A percentile compares a stretch with the other conserved stretches of the same genome.
phyloP scores from a whole-genome alignment of 2,888 invertebrate genomes.

The Euphydryas editha region DNA sequence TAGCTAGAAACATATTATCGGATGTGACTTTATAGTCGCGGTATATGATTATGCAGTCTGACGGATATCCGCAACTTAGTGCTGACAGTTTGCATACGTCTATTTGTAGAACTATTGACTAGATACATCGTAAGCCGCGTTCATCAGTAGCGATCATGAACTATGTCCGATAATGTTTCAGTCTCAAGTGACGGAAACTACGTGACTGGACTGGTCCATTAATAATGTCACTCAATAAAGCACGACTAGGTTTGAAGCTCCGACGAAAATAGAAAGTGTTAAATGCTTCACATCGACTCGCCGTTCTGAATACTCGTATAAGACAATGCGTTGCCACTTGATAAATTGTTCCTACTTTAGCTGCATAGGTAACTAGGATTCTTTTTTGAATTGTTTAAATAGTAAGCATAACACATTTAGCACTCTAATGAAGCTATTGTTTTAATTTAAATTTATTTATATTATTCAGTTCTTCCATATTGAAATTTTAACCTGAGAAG shows the following conservation, averaged over 20 bases:
- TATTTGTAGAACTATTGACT: background rate
- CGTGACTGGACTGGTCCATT: conserved; percentile 26
- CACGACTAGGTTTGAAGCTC: conserved; percentile 50
- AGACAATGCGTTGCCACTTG: conserved; percentile 53
- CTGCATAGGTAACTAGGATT: conserved; percentile 36
- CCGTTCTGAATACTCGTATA: conserved; percentile 59
- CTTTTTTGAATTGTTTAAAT: conserved; percentile 34
- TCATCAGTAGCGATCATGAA: no score
- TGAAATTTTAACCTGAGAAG: background rate
- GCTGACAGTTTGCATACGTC: no score
- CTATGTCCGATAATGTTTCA: no score
- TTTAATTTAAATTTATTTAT: conserved; percentile 7
- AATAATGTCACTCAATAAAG: conserved; percentile 64
- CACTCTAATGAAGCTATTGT: conserved; percentile 10
- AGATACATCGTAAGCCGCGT: no score
- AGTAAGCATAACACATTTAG: conserved; percentile 18
- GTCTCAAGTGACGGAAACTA: conserved; percentile 7
- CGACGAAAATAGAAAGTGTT: conserved; percentile 78
- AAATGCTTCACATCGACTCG: conserved; percentile 62
- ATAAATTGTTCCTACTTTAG: conserved; percentile 43
- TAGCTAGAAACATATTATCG: no score
- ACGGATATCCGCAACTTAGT: no score
- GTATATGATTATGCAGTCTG: no score
- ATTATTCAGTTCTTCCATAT: conserved; percentile 5
- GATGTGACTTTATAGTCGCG: no score